A percentile compares a stretch with the other conserved stretches of the same genome.
Evolutionary conservation across 2,797 vertebrate species (phyloP).

Genomic region (Etheostoma nigrum): DNA sequence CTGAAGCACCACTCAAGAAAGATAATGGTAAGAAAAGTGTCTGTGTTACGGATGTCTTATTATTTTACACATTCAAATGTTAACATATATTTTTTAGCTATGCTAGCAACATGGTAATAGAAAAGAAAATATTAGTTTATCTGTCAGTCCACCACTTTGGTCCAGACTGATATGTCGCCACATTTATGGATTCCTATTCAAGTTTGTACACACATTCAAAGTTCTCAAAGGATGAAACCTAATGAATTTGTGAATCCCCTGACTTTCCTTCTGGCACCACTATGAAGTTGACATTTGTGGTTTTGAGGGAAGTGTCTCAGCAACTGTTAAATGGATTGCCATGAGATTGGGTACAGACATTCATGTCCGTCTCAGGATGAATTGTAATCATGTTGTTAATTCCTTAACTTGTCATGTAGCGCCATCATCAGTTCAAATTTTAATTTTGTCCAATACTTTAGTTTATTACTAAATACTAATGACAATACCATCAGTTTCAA

Average conservation of each 20-base stretch:
- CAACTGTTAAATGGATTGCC: not conserved
- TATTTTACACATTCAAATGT: not conserved
- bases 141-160: not conserved
- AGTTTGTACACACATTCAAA: not conserved
- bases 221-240: not conserved
- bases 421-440: not conserved
- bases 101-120: no score
- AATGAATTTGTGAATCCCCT: not conserved
- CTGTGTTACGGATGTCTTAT: not conserved
- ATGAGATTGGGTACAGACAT: not conserved
- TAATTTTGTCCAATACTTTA: not conserved
- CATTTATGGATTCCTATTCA: not conserved
- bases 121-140: not conserved
- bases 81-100: not conserved
- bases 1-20: slow-evolving; percentile 63
- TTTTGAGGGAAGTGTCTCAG: not conserved
- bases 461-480: not conserved
- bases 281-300: not conserved
- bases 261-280: not conserved
- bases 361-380: not conserved
- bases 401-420: not conserved
- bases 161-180: not conserved
- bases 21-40: slow-evolving; percentile 70
- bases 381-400: not conserved
- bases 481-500: not conserved